Evolutionary conservation across 2,797 vertebrate species (phyloP).

Genomic region (Enteromius paludinosus): DNA sequence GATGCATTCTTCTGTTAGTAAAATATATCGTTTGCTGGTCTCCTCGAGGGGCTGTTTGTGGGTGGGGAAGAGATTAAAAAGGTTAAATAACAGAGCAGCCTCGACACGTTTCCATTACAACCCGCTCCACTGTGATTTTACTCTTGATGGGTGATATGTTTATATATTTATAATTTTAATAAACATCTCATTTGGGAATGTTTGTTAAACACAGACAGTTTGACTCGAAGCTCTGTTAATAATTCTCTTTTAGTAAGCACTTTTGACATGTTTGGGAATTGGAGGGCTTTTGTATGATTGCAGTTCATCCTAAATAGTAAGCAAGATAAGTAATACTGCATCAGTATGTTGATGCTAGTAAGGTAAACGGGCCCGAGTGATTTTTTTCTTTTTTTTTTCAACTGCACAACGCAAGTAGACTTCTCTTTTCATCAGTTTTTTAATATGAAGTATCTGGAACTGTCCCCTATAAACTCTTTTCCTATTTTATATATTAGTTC

Average conservation of each 20-base stretch:
- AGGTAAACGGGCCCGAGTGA: neutral
- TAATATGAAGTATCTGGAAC: neutral
- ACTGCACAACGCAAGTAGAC: neutral
- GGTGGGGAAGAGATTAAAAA: slow-evolving; percentile 51
- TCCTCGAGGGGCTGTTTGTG: slow-evolving; percentile 28
- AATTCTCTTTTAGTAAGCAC: slow-evolving; percentile 15
- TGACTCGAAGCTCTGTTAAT: neutral
- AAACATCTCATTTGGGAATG: slow-evolving; percentile 3
- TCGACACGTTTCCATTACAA: slow-evolving; percentile 1
- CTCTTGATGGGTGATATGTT: slow-evolving; percentile 15
- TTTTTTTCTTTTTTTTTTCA: neutral
- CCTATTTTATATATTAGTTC: neutral
- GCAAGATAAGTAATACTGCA: neutral
- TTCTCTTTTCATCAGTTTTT: neutral
- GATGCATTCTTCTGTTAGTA: slow-evolving; percentile 39
- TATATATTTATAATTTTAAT: slow-evolving; percentile 27
- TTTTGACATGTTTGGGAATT: slow-evolving; percentile 18
- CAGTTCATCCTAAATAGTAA: slow-evolving; percentile 9
- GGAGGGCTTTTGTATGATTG: slow-evolving; percentile 2
- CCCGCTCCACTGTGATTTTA: slow-evolving; percentile 18
- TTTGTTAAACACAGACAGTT: slow-evolving; percentile 24
- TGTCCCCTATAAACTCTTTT: neutral
- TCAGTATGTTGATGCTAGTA: neutral
- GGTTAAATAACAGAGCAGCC: slow-evolving; percentile 54
- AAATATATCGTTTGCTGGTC: slow-evolving; percentile 46